Base-by-base conservation (phyloP, 2,113 vertebrate genomes). In the Astur gentilis region DNA sequence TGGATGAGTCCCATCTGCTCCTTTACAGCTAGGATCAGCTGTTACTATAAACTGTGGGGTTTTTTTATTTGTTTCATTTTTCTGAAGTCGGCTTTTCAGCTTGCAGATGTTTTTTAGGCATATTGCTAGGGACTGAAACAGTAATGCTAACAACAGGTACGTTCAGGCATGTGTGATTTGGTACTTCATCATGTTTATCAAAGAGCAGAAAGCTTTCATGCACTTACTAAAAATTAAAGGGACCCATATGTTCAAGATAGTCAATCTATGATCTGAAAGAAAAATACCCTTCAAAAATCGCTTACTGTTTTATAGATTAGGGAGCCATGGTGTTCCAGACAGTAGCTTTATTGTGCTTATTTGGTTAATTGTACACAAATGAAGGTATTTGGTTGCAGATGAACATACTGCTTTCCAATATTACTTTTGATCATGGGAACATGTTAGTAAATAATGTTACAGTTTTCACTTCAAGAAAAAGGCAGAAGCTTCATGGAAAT, bases 1-100 rank as follows among this genome's bases (percentile, higher is more conserved):
- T 83, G 36, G 62, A 61, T 90, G 58, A 94, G 54, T 94, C 31
- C 79, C 92, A 94, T 92, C 92, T 95, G 85, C 66, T 93, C 26
- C 67, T 93, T 78, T 70, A 31, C 83, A 86, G 22, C 44, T 69
- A 88, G 71, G 67, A 86, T 90, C 88, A 96, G 79, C 90, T 95
- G 71, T 88, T 88, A 66, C 58, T 86, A 22, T 50, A 72, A 91
- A 73, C 26, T 38, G 22, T 57, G 77, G 55, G 13, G 8, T 4
- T 4, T 7, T 76, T 71, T 87, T 23, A 34, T 65, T 95, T 73
- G 34, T 87, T 83, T 66, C 23, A 36, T 79, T 93, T 83, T 86
- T 81, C 70, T 69, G 15, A 93, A 85, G 26, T 85, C 0, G 0
- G 11, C 40, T 93, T 90, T 87, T 80, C 75, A 88, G 40, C 55